phyloP scores from a whole-genome alignment of 2,888 invertebrate species.

The Nipponacmea schrenckii region DNA sequence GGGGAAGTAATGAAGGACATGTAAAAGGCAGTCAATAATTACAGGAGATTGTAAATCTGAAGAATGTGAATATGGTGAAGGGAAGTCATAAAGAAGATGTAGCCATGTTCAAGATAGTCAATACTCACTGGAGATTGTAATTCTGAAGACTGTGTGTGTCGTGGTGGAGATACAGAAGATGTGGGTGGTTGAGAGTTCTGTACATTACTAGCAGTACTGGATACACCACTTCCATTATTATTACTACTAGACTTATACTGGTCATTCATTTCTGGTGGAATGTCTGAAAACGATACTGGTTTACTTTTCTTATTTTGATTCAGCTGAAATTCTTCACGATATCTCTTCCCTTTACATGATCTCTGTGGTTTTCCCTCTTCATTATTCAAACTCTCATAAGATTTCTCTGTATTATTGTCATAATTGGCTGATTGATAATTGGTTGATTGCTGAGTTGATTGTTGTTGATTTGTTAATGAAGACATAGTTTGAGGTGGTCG shows the following conservation, averaged over 20 bases:
- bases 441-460: conserved; percentile 12
- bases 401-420: too few relatives aligned
- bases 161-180: background rate
- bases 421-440: conserved; percentile 26
- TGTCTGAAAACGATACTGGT: conserved; percentile 12
- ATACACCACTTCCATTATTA: background rate
- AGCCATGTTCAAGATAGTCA: too few relatives aligned
- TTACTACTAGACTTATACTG: background rate
- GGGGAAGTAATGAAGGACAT: too few relatives aligned
- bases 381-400: conserved; percentile 10
- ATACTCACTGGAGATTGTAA: background rate
- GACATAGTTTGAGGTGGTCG: conserved; percentile 28
- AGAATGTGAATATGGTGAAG: too few relatives aligned
- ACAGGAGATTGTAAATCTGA: too few relatives aligned
- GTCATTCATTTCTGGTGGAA: conserved; percentile 26
- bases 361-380: conserved; percentile 43
- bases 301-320: conserved; percentile 27
- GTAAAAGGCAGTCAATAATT: too few relatives aligned
- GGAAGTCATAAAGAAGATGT: too few relatives aligned
- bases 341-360: conserved; percentile 53
- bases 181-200: background rate
- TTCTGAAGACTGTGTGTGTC: background rate
- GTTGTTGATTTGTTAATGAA: conserved; percentile 14
- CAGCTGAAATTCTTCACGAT: conserved; percentile 48
- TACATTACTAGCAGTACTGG: background rate